Conservation (phyloP, 2,113 vertebrate species). For the Menura novaehollandiae region DNA sequence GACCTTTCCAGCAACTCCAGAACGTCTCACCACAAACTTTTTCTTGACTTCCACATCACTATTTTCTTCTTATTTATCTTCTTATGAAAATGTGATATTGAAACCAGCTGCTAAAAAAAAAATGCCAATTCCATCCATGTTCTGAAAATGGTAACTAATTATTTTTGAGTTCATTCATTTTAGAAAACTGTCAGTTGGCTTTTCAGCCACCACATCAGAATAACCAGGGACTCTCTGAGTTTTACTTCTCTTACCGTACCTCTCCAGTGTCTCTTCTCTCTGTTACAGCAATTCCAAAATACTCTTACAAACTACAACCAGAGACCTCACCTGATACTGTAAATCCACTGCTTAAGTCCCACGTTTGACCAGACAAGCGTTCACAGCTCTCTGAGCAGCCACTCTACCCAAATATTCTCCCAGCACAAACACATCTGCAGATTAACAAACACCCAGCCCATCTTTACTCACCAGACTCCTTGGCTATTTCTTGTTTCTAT, state of each 20-base stretch:
- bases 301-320: neutral
- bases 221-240: neutral
- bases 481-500: neutral
- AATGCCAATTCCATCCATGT: neutral
- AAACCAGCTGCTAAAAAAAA: neutral
- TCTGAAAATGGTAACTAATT: neutral
- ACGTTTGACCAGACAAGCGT: neutral
- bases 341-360: neutral
- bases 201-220: neutral
- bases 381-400: neutral
- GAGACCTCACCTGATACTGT: neutral
- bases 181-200: neutral
- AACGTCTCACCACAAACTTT: neutral
- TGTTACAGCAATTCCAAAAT: neutral
- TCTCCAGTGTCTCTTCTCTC: neutral
- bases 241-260: neutral
- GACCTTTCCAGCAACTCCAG: neutral
- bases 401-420: neutral
- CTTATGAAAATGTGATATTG: neutral
- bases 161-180: neutral
- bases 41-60: neutral
- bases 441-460: neutral
- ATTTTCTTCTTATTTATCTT: neutral
- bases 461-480: neutral
- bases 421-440: neutral